Percentiles rank a stretch among this genome's conserved stretches.
Evolutionary conservation across 1,140 invertebrate species (phyloP).

Genomic region (Drosophila varians): DNA sequence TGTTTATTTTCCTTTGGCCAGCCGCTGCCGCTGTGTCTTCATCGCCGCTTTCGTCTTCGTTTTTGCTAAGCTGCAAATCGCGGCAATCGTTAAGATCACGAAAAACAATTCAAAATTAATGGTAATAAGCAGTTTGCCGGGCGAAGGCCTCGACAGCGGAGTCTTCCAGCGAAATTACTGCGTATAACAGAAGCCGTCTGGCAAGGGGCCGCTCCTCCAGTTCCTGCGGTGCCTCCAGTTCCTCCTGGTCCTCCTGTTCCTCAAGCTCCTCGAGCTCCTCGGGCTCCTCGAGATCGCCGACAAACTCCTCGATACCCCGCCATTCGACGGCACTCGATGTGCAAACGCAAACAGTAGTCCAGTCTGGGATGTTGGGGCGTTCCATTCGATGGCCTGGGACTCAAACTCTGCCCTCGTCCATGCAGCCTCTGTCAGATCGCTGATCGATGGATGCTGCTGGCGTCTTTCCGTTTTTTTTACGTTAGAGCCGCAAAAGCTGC

Average conservation of each 20-base stretch:
- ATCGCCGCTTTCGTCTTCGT: conserved; percentile 30
- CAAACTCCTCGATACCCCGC: not conserved
- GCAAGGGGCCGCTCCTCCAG: conserved; percentile 46
- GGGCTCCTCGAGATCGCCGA: not conserved
- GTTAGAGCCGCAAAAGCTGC: conserved; percentile 56
- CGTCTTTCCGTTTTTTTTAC: conserved; percentile 42
- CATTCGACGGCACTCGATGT: not conserved
- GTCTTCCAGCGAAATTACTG: conserved; percentile 78
- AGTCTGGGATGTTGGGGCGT: conserved; percentile 61
- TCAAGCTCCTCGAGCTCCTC: not conserved
- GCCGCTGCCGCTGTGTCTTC: conserved; percentile 10
- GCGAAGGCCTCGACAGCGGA: conserved; percentile 21
- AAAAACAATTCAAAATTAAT: conserved; percentile 84
- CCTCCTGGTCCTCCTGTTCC: not conserved
- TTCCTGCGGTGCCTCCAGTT: conserved; percentile 2
- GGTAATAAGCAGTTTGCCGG: conserved; percentile 83
- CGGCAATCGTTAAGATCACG: conserved; percentile 83
- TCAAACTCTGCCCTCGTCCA: conserved; percentile 20
- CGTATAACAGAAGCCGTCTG: conserved; percentile 83
- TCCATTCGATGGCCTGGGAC: conserved; percentile 46
- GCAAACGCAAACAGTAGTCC: conserved; percentile 43
- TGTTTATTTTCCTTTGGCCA: conserved; percentile 36
- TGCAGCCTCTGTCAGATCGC: conserved; percentile 29
- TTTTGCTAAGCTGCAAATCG: conserved; percentile 81
- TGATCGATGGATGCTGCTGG: conserved; percentile 70